Evolutionary conservation across 2,888 invertebrate species (phyloP), one percentile per base, ranked within the genome.

Genomic region (Oscheius sp.): DNA sequence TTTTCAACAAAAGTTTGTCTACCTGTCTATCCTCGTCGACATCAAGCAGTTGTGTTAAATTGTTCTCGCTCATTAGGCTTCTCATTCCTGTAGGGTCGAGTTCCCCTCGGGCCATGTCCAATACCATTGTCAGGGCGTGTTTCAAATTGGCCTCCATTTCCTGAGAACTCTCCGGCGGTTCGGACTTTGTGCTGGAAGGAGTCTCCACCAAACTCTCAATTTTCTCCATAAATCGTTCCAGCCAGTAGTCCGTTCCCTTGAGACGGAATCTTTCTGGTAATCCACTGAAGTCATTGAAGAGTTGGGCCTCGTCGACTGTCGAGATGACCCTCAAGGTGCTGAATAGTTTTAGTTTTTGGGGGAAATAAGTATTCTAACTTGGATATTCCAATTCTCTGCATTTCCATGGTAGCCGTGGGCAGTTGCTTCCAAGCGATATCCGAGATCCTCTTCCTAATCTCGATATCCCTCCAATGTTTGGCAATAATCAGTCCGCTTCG

Each of bases 351-450:
- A 41, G 21, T 23, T n/a, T 12, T 43, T 61, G 52, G 12, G 7
- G 16, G 29, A 7, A 2, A 43, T 12, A 13, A 27, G 45, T 35
- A 9, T 3, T 35, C n/a, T 29, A 18, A 70, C 75, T 45, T 69
- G 3, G 71, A 59, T 61, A 74, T 69, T 16, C 59, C 75, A 23
- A 58, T 45, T 9, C 79, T 66, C n/a, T 76, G 55, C 13, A 73
- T 72, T 25, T 77, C 77, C 16, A 76, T 76, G 1, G 75, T 56
- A 5, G 77, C 71, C 0, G 64, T 46, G 7, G 73, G 69, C 13
- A 80, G 69, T 53, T 76, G 77, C 13, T 45, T 53, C 76, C 75
- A 76, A 7, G 76, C 76, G 41, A 80, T 81, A 5, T 45, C 73
- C 1, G 53, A 43, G 2, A 81, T 66, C n/a, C 79, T 56, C 21